These are phyloP conservation scores for Drosophila pandora DNA, from an alignment of 1,140 invertebrate species.

Conservation along the genomic window DNA sequence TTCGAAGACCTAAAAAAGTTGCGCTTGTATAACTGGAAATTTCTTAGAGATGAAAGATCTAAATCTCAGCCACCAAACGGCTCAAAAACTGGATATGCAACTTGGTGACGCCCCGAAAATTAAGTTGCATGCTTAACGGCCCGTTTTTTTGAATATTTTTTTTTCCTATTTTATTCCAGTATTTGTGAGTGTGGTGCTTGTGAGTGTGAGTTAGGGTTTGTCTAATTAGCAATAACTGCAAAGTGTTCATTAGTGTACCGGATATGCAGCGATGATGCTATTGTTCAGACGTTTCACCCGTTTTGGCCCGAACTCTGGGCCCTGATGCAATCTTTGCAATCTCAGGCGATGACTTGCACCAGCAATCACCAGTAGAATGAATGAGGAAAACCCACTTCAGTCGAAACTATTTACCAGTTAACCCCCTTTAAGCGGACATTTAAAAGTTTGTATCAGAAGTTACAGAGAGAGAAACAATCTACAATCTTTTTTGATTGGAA, in stretches of 20 bases:
- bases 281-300: conserved; percentile 56
- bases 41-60: conserved; percentile 75
- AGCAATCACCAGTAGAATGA: conserved; percentile 3
- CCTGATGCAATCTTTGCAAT: conserved; percentile 41
- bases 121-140: conserved; percentile 67
- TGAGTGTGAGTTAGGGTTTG: conserved; percentile 34
- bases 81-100: conserved; percentile 66
- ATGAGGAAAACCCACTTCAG: conserved; percentile 34
- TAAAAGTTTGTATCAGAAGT: neutral
- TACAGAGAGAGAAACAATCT: neutral
- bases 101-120: conserved; percentile 63
- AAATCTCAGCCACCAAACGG: conserved; percentile 45
- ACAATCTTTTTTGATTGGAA: too few species aligned
- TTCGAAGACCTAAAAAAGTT: conserved; percentile 46
- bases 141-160: neutral
- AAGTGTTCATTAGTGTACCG: conserved; percentile 74
- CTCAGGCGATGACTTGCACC: conserved; percentile 50
- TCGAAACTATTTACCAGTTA: conserved; percentile 18
- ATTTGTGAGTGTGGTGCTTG: neutral
- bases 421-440: conserved; percentile 11
- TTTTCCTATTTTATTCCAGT: neutral
- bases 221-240: conserved; percentile 76
- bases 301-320: conserved; percentile 7
- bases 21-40: conserved; percentile 78
- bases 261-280: conserved; percentile 77